Evolutionary conservation across 1,140 invertebrate genomes (phyloP).

Genomic region (Trichomalopsis sarcophagae): DNA sequence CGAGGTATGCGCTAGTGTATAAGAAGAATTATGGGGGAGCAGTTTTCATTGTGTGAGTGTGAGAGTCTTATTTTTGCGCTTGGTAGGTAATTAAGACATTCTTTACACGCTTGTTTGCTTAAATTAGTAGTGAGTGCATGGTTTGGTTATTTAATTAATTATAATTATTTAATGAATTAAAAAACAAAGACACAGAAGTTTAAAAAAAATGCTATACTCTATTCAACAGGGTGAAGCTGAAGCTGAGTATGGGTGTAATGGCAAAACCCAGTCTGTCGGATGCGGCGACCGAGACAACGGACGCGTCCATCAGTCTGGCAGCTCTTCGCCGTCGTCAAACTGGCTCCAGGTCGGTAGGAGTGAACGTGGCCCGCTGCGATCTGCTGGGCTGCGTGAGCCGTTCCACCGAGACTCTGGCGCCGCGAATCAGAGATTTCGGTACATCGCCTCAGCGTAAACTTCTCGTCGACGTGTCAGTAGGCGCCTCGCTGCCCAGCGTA

Average conservation of each 20-base stretch:
- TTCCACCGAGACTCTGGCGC: constrained; percentile 67
- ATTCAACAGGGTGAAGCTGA: constrained; percentile 63
- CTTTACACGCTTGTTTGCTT: no score
- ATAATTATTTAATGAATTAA: no score
- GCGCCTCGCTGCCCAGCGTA: constrained; percentile 70
- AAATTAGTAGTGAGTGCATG: no score
- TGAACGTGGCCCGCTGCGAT: constrained; percentile 59
- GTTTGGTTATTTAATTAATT: no score
- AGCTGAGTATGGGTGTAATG: constrained; percentile 68
- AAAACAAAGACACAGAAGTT: constrained; percentile 9
- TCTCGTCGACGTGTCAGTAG: constrained; percentile 75
- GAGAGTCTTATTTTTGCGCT: no score
- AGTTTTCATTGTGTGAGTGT: no score
- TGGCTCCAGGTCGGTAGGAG: constrained; percentile 61
- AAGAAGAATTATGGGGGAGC: no score
- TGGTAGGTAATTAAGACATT: no score
- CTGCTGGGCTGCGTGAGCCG: constrained; percentile 60
- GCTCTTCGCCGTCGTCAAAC: constrained; percentile 55
- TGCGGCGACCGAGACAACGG: constrained; percentile 63
- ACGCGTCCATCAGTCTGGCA: constrained; percentile 65
- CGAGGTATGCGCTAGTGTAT: no score
- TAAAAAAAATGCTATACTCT: constrained; percentile 60
- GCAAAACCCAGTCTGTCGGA: constrained; percentile 70
- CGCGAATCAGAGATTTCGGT: constrained; percentile 68
- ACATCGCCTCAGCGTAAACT: constrained; percentile 74